Base-by-base conservation (phyloP, 2,888 invertebrate genomes). In the Tanaodytes sp. region DNA sequence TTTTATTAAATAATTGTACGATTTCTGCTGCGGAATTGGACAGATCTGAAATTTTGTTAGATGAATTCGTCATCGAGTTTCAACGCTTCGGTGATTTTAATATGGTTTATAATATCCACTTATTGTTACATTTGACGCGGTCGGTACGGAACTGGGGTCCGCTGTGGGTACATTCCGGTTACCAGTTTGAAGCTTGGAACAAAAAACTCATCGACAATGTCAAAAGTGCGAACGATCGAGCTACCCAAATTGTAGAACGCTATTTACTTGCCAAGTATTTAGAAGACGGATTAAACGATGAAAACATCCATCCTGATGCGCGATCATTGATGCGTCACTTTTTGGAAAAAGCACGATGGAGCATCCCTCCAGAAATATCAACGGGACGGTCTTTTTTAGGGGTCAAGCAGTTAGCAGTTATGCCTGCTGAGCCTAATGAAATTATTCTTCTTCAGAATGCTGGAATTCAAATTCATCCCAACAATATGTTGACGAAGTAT, bases 91-190 rank as follows among this genome's bases (percentile, higher is more conserved):
- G 61, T 14, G 3, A 45, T 33, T 5, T 4, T 0, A 33, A 42
- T 6, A 61, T 61, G 51, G 43, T 51, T 0, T 61, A 61, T 16
- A 61, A 51, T 31, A 31, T 62, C 0, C 54, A 62, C 20, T 46
- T 62, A 27, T 27, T 62, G 1, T 16, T 12, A 14, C 62, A 62
- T 18, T 36, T 62, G 5, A n/a, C 12, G 0, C 52, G 16, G 46
- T 52, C 30, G 1, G 62, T 62, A 11, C n/a, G 40, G 39, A 43
- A 62, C 30, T 54, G 31, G 12, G 62, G 62, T 3, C 62, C 62
- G 9, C 9, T 37, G 9, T 62, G 62, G 62, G 57, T 58, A 5
- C 48, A 11, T 8, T 30, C 16, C 12, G 57, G 39, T 18, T 27
- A 14, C 1, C 5, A 14, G 31, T 58, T 46, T n/a, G n/a, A n/a